These are phyloP conservation scores for Euthynnus affinis DNA, from an alignment of 2,797 vertebrate genomes.

Conservation along the genomic window DNA sequence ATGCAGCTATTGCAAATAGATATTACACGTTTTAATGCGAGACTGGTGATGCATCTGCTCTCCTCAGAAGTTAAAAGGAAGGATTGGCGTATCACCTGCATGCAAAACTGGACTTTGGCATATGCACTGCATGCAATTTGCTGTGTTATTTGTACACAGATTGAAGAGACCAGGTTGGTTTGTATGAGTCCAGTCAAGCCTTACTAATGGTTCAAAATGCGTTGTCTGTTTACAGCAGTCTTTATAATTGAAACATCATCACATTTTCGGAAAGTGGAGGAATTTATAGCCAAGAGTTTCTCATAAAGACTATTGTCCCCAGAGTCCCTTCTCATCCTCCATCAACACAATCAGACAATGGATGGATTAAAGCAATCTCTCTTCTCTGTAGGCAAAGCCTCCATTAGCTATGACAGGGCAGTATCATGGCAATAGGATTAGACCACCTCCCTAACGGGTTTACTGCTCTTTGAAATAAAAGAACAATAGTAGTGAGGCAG, in stretches of 20 bases:
- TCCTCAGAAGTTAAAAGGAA: too few species aligned
- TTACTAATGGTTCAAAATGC: conserved; percentile 14
- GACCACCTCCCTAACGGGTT: conserved; percentile 80
- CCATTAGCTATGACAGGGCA: conserved; percentile 75
- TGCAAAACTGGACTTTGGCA: too few species aligned
- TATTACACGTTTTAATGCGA: too few species aligned
- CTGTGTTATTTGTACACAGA: too few species aligned
- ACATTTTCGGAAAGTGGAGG: conserved; percentile 24
- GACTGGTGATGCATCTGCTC: too few species aligned
- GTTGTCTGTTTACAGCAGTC: background rate
- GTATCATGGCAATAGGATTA: conserved; percentile 79
- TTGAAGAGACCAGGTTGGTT: background rate
- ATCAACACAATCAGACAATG: conserved; percentile 77
- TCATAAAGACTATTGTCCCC: conserved; percentile 43
- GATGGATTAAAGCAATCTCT: conserved; percentile 79
- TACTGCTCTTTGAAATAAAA: conserved; percentile 73
- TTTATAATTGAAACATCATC: conserved; percentile 48
- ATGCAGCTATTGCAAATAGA: too few species aligned
- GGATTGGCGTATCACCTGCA: too few species aligned
- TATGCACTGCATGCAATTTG: too few species aligned
- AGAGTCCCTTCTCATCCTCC: conserved; percentile 61
- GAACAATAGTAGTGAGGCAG: conserved; percentile 66
- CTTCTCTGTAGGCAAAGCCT: conserved; percentile 67
- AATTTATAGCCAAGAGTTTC: conserved; percentile 38
- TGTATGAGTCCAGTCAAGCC: conserved; percentile 4